Evolutionary conservation across 2,113 vertebrate species (phyloP).

Genomic region (Rostratula benghalensis): DNA sequence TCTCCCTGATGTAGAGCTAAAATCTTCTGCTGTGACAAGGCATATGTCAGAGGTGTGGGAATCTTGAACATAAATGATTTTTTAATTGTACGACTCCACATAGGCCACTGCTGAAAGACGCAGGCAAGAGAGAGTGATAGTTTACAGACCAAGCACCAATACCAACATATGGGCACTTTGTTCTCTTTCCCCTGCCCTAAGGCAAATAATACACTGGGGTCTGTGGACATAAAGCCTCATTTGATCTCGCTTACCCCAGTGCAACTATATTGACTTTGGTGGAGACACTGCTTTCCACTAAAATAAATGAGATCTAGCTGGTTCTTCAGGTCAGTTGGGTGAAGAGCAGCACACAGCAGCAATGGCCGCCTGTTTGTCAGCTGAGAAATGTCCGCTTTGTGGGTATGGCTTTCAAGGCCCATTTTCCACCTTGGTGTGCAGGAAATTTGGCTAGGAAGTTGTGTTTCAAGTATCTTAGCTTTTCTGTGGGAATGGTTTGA

Average conservation of each 20-base stretch:
- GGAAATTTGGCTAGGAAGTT: conserved; percentile 21
- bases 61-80: conserved; percentile 15
- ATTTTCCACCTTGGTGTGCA: background rate
- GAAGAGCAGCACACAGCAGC: background rate
- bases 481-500: conserved; percentile 8
- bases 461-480: background rate
- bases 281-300: conserved; percentile 38
- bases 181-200: conserved; percentile 20
- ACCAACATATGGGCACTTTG: conserved; percentile 40
- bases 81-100: conserved; percentile 32
- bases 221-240: conserved; percentile 53
- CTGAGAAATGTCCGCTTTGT: background rate
- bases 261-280: conserved; percentile 51
- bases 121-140: background rate
- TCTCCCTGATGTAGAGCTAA: background rate
- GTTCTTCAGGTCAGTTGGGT: background rate
- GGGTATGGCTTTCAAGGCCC: background rate
- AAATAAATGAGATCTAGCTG: conserved; percentile 51
- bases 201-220: conserved; percentile 55
- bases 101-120: background rate
- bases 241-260: conserved; percentile 45
- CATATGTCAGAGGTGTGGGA: background rate
- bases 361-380: background rate
- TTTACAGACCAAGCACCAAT: conserved; percentile 32
- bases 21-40: background rate